A percentile compares a stretch with the other conserved stretches of the same genome.
These are phyloP conservation scores for Phocoena phocoena DNA, from an alignment of 2,113 vertebrate species.

Conservation along the genomic window DNA sequence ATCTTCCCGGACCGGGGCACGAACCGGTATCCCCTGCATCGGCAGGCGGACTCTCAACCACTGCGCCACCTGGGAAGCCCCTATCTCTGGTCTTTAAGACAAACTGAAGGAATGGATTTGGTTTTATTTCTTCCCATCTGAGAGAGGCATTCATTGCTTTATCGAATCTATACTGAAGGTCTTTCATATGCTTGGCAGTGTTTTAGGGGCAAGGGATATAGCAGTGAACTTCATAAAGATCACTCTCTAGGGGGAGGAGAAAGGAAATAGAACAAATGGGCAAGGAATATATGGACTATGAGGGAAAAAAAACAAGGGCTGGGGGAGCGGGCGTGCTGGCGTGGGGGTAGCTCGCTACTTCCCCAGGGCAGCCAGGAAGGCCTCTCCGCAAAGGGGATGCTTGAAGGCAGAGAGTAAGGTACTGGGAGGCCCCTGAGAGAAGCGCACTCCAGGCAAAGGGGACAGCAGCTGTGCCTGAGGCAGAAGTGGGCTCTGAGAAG, in stretches of 20 bases:
- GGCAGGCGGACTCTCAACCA: no score
- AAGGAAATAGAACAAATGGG: not conserved
- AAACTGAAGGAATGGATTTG: not conserved
- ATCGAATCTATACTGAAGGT: not conserved
- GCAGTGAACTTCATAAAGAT: not conserved
- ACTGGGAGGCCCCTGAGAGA: not conserved
- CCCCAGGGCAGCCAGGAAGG: not conserved
- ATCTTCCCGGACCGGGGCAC: no score
- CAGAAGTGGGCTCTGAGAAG: not conserved
- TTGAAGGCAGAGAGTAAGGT: not conserved
- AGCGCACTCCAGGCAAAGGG: not conserved
- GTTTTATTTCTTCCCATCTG: not conserved
- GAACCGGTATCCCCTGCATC: no score
- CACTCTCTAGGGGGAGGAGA: not conserved
- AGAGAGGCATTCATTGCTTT: not conserved
- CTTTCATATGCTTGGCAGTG: not conserved
- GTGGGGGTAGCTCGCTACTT: not conserved
- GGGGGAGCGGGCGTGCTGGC: fast-evolving
- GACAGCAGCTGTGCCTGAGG: not conserved
- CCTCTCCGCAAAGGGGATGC: not conserved
- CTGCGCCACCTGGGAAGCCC: no score
- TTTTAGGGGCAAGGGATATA: not conserved
- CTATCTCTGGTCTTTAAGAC: not conserved
- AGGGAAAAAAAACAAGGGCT: not conserved
- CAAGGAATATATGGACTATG: not conserved